These are phyloP conservation scores for Temnothorax curvispinosus DNA, from an alignment of 1,140 invertebrate genomes.

Conservation along the genomic window DNA sequence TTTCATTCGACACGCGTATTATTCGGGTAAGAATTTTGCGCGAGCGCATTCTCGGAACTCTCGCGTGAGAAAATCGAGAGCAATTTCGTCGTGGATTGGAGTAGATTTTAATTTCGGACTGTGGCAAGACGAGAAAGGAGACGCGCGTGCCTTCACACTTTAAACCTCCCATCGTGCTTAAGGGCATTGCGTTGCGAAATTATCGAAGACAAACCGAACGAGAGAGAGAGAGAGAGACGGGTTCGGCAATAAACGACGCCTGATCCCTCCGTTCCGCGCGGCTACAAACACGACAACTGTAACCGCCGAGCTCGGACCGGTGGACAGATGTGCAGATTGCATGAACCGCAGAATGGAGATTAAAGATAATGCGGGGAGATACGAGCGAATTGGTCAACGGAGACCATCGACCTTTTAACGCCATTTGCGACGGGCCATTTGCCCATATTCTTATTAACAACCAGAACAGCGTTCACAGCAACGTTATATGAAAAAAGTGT, in stretches of 20 bases:
- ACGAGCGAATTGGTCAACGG: conserved; percentile 60
- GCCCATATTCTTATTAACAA: conserved; percentile 29
- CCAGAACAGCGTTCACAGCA: neutral
- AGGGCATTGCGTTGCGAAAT: neutral
- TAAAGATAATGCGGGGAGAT: conserved; percentile 67
- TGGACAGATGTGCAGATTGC: conserved; percentile 66
- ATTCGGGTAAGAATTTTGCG: neutral
- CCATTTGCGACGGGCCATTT: conserved; percentile 57
- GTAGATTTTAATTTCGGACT: conserved; percentile 1
- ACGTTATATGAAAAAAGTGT: neutral
- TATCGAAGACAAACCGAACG: conserved; percentile 26
- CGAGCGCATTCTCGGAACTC: neutral
- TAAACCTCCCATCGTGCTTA: neutral
- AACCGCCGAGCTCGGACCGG: conserved; percentile 32
- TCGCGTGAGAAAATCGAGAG: neutral
- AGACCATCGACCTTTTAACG: conserved; percentile 61
- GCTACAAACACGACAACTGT: conserved; percentile 7
- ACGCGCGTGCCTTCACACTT: neutral
- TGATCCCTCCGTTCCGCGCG: conserved; percentile 8
- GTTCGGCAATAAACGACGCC: conserved; percentile 56
- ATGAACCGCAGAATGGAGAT: conserved; percentile 44
- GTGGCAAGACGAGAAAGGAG: neutral
- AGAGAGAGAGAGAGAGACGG: neutral
- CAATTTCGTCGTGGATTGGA: neutral
- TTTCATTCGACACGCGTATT: neutral